phyloP scores from a whole-genome alignment of 2,888 invertebrate species.

The Coelogynopora nodosa region DNA sequence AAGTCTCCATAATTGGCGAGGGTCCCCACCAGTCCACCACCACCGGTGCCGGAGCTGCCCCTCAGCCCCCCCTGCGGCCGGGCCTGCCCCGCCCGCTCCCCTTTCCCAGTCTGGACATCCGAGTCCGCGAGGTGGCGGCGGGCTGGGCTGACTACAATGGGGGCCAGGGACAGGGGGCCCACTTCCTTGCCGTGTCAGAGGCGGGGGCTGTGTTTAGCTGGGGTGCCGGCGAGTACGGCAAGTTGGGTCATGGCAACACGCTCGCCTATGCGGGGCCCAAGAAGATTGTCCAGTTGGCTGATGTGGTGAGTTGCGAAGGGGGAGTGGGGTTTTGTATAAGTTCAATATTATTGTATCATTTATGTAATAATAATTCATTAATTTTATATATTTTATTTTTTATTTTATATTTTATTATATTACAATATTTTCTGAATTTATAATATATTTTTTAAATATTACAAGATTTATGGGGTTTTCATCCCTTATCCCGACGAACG shows the following conservation, averaged over 20 bases:
- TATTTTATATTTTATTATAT: too few species aligned
- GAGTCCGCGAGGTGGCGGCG: not conserved
- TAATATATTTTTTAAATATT: too few species aligned
- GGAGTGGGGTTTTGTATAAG: too few species aligned
- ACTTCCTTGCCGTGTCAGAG: constrained; percentile 12
- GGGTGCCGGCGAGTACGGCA: constrained; percentile 4
- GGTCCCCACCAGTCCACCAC: not conserved
- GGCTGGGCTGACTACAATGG: not conserved
- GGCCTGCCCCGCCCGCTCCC: not conserved
- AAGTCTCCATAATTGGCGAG: not conserved
- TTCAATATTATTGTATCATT: too few species aligned
- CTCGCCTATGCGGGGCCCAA: not conserved
- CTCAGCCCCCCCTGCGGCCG: too few species aligned
- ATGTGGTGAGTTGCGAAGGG: not conserved
- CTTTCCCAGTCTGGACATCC: not conserved
- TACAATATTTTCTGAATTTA: too few species aligned
- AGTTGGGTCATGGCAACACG: constrained; percentile 33
- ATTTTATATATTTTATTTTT: too few species aligned
- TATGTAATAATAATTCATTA: too few species aligned
- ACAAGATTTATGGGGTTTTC: too few species aligned
- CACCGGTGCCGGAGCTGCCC: not conserved
- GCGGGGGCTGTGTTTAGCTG: constrained; percentile 30
- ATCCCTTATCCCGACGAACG: too few species aligned
- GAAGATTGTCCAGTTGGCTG: not conserved
- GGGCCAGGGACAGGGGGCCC: not conserved